Percentiles rank a stretch among this genome's conserved stretches.
Evolutionary conservation across 1,140 invertebrate genomes (phyloP).

Genomic region (Aphelenchoides avenae): DNA sequence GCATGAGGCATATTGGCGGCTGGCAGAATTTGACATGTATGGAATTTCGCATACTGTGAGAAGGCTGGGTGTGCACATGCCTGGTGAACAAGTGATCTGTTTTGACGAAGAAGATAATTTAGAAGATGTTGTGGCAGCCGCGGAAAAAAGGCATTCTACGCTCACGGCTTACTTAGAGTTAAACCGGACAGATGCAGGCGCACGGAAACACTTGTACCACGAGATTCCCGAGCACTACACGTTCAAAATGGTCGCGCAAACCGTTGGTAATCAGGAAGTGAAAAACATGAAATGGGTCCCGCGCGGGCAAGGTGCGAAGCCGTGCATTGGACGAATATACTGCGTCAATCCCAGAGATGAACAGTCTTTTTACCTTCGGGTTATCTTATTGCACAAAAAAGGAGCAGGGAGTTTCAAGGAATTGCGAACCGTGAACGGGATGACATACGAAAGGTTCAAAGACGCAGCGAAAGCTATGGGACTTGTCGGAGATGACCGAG

Average conservation of each 20-base stretch:
- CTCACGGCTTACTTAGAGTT: no score
- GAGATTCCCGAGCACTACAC: slow-evolving; percentile 16
- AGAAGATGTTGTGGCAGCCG: no score
- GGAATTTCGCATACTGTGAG: no score
- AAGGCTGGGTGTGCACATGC: no score
- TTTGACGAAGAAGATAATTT: no score
- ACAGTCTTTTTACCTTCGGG: slow-evolving; percentile 5
- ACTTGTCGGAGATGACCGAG: slow-evolving; percentile 13
- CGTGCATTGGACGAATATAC: slow-evolving; percentile 4
- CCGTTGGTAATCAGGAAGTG: background rate
- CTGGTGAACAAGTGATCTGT: no score
- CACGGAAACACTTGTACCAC: slow-evolving; percentile 6
- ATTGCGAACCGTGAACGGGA: slow-evolving; percentile 2
- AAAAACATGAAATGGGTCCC: background rate
- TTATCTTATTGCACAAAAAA: slow-evolving; percentile 1
- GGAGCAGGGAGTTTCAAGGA: slow-evolving; percentile 3
- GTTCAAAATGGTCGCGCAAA: background rate
- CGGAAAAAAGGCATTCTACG: no score
- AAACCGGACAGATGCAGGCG: slow-evolving; percentile 1
- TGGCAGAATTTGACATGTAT: no score
- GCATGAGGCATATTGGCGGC: no score
- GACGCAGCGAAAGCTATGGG: slow-evolving; percentile 12
- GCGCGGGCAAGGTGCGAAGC: background rate
- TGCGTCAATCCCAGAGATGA: background rate
- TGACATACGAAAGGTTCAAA: slow-evolving; percentile 17